Evolutionary conservation across 2,888 invertebrate species (phyloP).

Genomic region (Epiperipatus broadwayi): DNA sequence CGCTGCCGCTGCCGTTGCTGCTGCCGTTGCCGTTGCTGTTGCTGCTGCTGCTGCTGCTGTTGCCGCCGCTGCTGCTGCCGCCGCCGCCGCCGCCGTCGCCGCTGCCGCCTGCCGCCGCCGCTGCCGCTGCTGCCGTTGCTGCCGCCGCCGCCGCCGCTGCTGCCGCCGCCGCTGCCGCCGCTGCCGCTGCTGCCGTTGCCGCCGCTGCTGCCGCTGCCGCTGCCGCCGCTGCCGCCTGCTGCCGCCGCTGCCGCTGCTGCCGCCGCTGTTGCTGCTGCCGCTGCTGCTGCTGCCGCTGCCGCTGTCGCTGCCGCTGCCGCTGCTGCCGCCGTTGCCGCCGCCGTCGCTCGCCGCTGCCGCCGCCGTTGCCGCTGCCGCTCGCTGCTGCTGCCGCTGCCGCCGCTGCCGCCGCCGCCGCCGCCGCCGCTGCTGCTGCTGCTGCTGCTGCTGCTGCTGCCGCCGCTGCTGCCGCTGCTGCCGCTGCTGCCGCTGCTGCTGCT

Average conservation of each 20-base stretch:
- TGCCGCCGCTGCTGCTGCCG: slow-evolving; percentile 14
- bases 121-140: slow-evolving; percentile 14
- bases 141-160: slow-evolving; percentile 10
- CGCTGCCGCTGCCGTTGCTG: no score
- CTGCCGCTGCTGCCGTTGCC: not conserved
- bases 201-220: not conserved
- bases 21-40: not conserved
- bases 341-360: no score
- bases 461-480: not conserved
- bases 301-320: not conserved
- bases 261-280: not conserved
- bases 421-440: not conserved
- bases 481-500: not conserved
- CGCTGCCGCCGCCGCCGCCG: not conserved
- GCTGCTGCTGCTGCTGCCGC: not conserved
- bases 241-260: not conserved
- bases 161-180: not conserved
- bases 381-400: not conserved
- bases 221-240: no score
- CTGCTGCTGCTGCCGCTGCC: not conserved
- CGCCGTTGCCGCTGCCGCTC: no score
- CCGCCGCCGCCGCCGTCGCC: slow-evolving; percentile 15
- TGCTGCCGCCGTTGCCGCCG: not conserved
- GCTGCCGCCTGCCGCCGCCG: no score
- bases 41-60: slow-evolving; percentile 7